A percentile compares a stretch with the other conserved stretches of the same genome.
phyloP scores from a whole-genome alignment of 2,113 vertebrate genomes.

The Gallinago undulata region DNA sequence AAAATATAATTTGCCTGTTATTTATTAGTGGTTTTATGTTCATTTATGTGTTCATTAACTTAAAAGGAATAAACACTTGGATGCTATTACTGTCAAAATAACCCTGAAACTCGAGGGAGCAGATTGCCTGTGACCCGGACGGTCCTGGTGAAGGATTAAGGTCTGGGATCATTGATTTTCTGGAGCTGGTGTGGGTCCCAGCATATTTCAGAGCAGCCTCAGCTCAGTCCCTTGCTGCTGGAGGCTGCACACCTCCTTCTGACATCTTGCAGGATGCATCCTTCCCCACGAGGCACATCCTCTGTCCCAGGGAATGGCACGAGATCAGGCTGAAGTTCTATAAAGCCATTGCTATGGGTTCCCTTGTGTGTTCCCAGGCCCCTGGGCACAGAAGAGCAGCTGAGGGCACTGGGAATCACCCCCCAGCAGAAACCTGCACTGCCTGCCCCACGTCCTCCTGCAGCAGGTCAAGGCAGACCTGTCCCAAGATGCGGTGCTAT shows the following conservation, averaged over 20 bases:
- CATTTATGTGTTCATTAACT: neutral
- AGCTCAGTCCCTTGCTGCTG: neutral
- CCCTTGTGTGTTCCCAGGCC: fast-evolving
- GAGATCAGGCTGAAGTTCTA: neutral
- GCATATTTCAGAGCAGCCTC: neutral
- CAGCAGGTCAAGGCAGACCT: no score
- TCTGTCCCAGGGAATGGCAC: neutral
- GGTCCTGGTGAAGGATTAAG: fast-evolving
- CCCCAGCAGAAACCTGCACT: neutral
- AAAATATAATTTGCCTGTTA: slow-evolving; percentile 18
- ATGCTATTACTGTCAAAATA: neutral
- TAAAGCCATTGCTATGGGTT: neutral
- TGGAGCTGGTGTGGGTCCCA: neutral
- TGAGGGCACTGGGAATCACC: neutral
- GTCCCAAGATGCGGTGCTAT: fast-evolving
- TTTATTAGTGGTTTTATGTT: neutral
- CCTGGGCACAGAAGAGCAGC: neutral
- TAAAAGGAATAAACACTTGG: neutral
- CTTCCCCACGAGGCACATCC: neutral
- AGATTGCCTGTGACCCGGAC: neutral
- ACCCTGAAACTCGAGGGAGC: neutral
- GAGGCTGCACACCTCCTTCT: neutral
- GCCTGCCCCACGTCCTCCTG: neutral
- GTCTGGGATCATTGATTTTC: neutral
- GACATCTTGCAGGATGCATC: neutral